These are phyloP conservation scores for Rhinatrema bivittatum DNA, from an alignment of 2,797 vertebrate genomes.

Conservation along the genomic window DNA sequence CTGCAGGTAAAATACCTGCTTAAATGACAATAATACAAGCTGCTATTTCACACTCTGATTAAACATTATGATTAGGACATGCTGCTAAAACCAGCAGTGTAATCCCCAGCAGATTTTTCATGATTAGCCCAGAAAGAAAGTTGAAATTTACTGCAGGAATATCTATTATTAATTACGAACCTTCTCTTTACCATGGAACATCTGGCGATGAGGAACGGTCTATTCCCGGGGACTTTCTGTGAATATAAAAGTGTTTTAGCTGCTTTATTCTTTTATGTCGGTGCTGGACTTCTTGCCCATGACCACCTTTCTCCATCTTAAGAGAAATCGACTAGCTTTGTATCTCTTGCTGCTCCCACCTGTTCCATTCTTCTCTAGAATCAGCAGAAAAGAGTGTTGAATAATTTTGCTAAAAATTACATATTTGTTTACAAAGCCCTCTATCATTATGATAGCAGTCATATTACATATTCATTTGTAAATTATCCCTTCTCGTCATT, in stretches of 20 bases:
- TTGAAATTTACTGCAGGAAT: neutral
- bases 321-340: neutral
- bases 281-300: no score
- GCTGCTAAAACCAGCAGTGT: neutral
- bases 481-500: no score
- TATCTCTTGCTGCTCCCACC: neutral
- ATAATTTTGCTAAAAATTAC: no score
- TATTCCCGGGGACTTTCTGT: neutral
- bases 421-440: no score
- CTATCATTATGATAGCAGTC: no score
- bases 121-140: neutral
- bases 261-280: neutral
- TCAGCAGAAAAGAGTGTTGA: no score
- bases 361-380: no score
- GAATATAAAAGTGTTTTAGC: neutral
- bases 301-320: no score
- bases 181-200: neutral
- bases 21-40: no score
- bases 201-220: neutral
- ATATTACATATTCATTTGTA: no score
- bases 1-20: no score
- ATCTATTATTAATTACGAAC: neutral
- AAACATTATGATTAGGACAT: neutral
- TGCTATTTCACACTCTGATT: neutral
- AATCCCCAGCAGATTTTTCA: neutral